Conservation (phyloP, 1,140 invertebrate species). For the Dufourea novaeangliae region DNA sequence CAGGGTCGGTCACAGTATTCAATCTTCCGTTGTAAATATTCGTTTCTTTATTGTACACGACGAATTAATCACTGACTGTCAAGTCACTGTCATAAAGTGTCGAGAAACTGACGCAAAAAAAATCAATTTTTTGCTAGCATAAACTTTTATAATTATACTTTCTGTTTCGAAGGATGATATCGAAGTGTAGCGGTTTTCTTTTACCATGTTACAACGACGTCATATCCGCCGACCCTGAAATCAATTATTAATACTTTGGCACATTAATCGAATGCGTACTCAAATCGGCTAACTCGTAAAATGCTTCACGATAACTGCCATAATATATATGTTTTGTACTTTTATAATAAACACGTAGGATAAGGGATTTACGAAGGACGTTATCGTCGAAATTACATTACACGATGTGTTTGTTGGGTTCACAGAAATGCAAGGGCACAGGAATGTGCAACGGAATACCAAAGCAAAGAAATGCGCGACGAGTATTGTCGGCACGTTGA, state of each 20-base stretch:
- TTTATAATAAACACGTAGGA: constrained; percentile 75
- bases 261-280: constrained; percentile 52
- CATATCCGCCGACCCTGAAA: constrained; percentile 43
- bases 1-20: constrained; percentile 31
- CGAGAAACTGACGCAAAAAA: background rate
- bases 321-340: constrained; percentile 78
- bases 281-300: constrained; percentile 55
- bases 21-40: background rate
- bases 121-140: background rate
- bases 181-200: background rate
- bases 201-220: background rate
- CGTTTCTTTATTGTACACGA: background rate
- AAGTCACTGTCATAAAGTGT: background rate
- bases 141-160: background rate
- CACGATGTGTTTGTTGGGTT: constrained; percentile 71
- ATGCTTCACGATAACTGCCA: constrained; percentile 60
- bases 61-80: background rate
- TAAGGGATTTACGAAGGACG: constrained; percentile 40
- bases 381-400: constrained; percentile 43
- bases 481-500: constrained; percentile 79
- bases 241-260: constrained; percentile 58
- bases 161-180: background rate
- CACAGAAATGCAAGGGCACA: constrained; percentile 80
- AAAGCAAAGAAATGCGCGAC: constrained; percentile 79
- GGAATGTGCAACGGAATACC: constrained; percentile 77